phyloP scores from a whole-genome alignment of 2,113 vertebrate species.

The Psophia crepitans region DNA sequence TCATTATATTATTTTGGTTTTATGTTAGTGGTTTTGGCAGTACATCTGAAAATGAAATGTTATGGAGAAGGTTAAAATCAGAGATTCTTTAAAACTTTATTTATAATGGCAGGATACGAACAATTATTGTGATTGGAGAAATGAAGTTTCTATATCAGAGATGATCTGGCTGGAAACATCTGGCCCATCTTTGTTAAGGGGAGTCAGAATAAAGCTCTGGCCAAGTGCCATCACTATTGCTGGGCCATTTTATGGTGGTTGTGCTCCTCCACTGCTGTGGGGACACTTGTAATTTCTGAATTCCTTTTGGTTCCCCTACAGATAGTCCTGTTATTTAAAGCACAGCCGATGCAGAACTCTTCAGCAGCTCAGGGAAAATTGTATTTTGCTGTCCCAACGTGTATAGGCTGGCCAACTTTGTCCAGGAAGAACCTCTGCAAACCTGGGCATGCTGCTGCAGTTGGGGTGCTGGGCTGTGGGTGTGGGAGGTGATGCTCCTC shows the following conservation, averaged over 20 bases:
- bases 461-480: neutral
- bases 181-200: neutral
- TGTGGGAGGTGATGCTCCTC: rapidly evolving
- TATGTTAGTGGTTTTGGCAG: slow-evolving; percentile 26
- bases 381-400: neutral
- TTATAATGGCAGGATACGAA: neutral
- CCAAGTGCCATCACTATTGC: neutral
- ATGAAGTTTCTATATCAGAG: neutral
- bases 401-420: rapidly evolving
- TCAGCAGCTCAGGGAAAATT: neutral
- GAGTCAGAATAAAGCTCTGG: neutral
- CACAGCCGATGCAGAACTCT: neutral
- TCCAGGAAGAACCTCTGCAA: neutral
- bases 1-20: neutral
- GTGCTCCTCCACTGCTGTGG: neutral
- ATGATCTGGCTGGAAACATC: neutral
- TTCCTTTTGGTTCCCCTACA: neutral
- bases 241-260: neutral
- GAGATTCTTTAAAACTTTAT: neutral
- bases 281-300: neutral
- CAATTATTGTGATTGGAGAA: neutral
- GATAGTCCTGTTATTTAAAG: neutral
- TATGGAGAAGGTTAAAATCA: slow-evolving; percentile 11
- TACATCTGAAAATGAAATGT: slow-evolving; percentile 23
- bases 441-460: rapidly evolving